These are phyloP conservation scores for Coregonus suidteri DNA, from an alignment of 2,797 vertebrate species.

Conservation along the genomic window DNA sequence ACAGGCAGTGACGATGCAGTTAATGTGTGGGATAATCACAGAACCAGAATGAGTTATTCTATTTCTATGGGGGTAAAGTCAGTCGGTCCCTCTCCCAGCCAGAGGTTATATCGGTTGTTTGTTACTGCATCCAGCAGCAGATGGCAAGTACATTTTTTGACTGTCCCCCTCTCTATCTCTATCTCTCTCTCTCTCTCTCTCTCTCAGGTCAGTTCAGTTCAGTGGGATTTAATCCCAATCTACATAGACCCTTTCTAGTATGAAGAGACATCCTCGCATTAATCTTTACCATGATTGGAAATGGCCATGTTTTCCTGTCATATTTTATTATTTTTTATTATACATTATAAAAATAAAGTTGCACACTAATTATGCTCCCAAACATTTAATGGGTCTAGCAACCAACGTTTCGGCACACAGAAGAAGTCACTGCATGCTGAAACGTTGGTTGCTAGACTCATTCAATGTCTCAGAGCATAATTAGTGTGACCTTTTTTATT, in stretches of 20 bases:
- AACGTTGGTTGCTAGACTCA: too few species aligned
- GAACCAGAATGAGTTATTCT: not conserved
- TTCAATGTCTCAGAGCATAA: too few species aligned
- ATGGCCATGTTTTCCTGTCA: too few species aligned
- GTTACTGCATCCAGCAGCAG: conserved; percentile 58
- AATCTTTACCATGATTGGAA: too few species aligned
- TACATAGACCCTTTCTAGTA: not conserved
- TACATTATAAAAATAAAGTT: too few species aligned
- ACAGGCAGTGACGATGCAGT: not conserved
- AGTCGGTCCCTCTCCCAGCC: not conserved
- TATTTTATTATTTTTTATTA: too few species aligned
- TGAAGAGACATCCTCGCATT: too few species aligned
- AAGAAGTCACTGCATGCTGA: too few species aligned
- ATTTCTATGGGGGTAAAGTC: not conserved
- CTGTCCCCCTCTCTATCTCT: conserved; percentile 28
- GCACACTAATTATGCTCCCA: too few species aligned
- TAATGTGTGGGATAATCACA: conserved; percentile 2
- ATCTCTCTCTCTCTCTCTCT: conserved; percentile 9
- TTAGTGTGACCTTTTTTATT: too few species aligned
- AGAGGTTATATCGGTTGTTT: not conserved
- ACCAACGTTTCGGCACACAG: too few species aligned
- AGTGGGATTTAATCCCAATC: not conserved
- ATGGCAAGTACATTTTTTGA: conserved; percentile 69
- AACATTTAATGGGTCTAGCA: too few species aligned
- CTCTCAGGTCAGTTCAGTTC: conserved; percentile 3